Percentiles rank a stretch among this genome's conserved stretches.
These are phyloP conservation scores for Heliopora coerulea DNA, from an alignment of 92 coral and sea anemone genomes.

Conservation along the genomic window DNA sequence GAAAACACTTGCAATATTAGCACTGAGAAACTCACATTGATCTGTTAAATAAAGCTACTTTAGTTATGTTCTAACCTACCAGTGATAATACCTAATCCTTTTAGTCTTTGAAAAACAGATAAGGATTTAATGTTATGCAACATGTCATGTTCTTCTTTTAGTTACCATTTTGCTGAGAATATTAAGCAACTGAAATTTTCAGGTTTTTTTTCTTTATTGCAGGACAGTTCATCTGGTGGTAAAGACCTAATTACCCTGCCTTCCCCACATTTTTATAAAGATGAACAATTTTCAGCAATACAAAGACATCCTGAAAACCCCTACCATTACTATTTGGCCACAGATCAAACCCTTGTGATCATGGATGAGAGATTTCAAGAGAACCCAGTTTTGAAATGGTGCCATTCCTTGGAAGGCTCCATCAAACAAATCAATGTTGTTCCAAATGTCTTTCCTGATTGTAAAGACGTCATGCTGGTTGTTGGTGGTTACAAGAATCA, in stretches of 20 bases:
- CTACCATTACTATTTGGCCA: slow-evolving; percentile 75
- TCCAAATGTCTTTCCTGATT: slow-evolving; percentile 51
- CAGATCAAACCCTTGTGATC: slow-evolving; percentile 79
- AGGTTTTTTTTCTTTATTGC: not conserved
- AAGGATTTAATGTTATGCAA: not conserved
- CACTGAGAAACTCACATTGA: not conserved
- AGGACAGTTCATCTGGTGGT: slow-evolving; percentile 54
- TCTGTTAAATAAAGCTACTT: too few species aligned
- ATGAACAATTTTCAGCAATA: slow-evolving; percentile 73
- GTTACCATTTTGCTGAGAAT: too few species aligned
- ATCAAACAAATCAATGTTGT: slow-evolving; percentile 65
- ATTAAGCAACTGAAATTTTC: not conserved
- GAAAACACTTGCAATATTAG: not conserved
- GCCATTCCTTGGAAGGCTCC: slow-evolving; percentile 74
- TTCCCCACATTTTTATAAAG: slow-evolving; percentile 65
- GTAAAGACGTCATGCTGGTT: slow-evolving; percentile 66
- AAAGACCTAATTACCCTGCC: slow-evolving; percentile 70
- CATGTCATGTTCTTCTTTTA: too few species aligned
- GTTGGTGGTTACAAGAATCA: slow-evolving; percentile 68
- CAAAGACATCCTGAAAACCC: slow-evolving; percentile 74
- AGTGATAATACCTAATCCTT: not conserved
- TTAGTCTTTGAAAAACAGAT: too few species aligned
- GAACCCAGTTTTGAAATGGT: slow-evolving; percentile 89
- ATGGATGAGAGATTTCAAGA: slow-evolving; percentile 85
- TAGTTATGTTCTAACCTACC: too few species aligned